phyloP scores from a whole-genome alignment of 2,888 invertebrate genomes.

The Cerastis rubricosa region DNA sequence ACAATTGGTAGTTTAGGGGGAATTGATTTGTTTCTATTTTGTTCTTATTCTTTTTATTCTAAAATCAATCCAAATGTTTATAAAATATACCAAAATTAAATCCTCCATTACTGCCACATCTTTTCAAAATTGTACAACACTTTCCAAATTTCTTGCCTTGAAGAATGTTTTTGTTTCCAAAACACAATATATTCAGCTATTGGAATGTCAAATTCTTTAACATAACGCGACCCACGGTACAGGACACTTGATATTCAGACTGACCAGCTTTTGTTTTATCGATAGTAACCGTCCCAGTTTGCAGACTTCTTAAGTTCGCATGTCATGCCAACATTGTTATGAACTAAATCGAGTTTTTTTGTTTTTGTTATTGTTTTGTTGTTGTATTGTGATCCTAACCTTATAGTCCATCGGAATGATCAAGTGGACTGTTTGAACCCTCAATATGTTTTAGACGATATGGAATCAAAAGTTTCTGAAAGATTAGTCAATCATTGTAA shows the following conservation, averaged over 20 bases:
- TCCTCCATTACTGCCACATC: conserved; percentile 20
- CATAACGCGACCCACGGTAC: conserved; percentile 53
- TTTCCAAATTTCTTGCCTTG: conserved; percentile 17
- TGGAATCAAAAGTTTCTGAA: conserved; percentile 70
- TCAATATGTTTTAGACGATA: conserved; percentile 65
- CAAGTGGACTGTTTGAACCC: conserved; percentile 75
- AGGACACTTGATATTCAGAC: conserved; percentile 58
- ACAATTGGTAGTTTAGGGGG: conserved; percentile 32
- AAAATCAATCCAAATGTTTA: background rate
- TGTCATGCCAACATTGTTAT: conserved; percentile 84
- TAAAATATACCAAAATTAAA: conserved; percentile 2
- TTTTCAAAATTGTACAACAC: conserved; percentile 27
- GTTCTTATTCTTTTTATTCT: background rate
- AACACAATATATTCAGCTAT: conserved; percentile 16
- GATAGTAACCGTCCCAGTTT: conserved; percentile 57
- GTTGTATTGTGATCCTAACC: conserved; percentile 79
- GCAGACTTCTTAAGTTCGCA: conserved; percentile 74
- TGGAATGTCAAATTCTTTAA: conserved; percentile 32
- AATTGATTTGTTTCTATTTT: conserved; percentile 25
- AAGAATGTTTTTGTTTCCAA: conserved; percentile 20
- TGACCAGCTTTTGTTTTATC: conserved; percentile 58
- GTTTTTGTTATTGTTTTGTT: conserved; percentile 67
- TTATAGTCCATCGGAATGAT: conserved; percentile 79
- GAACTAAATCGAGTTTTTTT: conserved; percentile 72
- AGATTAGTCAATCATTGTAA: background rate